phyloP scores from a whole-genome alignment of 1,140 invertebrate genomes.

The Bactericera cockerelli region DNA sequence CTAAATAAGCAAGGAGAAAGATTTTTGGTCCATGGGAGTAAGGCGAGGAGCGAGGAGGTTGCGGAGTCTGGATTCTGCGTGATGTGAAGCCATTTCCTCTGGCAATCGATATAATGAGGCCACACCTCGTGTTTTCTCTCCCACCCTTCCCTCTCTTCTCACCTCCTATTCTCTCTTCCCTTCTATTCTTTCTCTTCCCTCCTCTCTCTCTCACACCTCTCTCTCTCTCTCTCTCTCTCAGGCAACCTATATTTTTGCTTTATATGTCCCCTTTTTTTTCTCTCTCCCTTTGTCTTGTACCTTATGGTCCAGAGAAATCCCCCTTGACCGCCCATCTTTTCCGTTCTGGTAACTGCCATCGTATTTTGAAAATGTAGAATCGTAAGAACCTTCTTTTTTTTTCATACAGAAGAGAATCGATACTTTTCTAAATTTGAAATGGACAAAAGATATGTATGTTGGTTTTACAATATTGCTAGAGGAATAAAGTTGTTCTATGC shows the following conservation, averaged over 20 bases:
- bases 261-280: not conserved
- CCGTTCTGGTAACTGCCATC: not conserved
- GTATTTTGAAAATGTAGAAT: too few species aligned
- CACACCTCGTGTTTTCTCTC: not conserved
- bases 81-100: not conserved
- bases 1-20: constrained; percentile 1
- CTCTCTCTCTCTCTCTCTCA: constrained; percentile 10
- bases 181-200: constrained; percentile 2
- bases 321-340: not conserved
- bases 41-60: not conserved
- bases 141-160: not conserved
- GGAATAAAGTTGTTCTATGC: too few species aligned
- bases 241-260: not conserved
- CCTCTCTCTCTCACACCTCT: constrained; percentile 9
- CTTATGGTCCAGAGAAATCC: not conserved
- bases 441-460: too few species aligned
- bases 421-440: too few species aligned
- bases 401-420: too few species aligned
- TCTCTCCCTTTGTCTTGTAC: constrained; percentile 11
- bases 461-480: too few species aligned
- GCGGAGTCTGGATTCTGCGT: not conserved
- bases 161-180: constrained; percentile 7
- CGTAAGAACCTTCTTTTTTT: too few species aligned
- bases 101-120: too few species aligned
- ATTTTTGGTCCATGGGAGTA: not conserved